These are phyloP conservation scores for Trachelipus rathkii DNA, from an alignment of 1,140 invertebrate species.

Conservation along the genomic window DNA sequence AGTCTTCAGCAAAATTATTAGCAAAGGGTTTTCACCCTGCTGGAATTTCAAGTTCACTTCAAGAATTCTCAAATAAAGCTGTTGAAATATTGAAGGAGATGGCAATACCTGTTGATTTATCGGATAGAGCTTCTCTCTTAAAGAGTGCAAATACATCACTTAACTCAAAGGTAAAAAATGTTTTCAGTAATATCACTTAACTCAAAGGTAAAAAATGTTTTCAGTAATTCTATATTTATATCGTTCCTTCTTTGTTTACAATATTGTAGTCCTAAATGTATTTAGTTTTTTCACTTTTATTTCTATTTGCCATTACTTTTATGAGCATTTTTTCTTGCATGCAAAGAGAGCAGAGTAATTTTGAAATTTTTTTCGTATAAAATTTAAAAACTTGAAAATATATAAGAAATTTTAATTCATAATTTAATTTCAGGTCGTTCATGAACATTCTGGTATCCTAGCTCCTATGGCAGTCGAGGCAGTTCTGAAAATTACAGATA, in stretches of 20 bases:
- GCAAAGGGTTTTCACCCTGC: slow-evolving; percentile 96
- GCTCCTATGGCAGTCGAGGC: slow-evolving; percentile 97
- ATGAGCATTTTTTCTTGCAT: too few species aligned
- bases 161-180: too few species aligned
- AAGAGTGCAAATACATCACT: slow-evolving; percentile 95
- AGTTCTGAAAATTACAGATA: slow-evolving; percentile 78
- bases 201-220: too few species aligned
- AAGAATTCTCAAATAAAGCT: slow-evolving; percentile 78
- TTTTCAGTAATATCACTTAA: too few species aligned
- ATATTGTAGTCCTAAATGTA: too few species aligned
- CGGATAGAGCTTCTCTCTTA: slow-evolving; percentile 79
- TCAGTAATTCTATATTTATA: slow-evolving; percentile 47
- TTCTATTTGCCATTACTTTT: too few species aligned
- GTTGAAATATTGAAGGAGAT: slow-evolving; percentile 81
- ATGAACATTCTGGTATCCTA: slow-evolving; percentile 89
- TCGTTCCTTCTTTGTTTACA: too few species aligned
- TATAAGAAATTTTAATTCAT: too few species aligned
- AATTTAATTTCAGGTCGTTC: slow-evolving; percentile 80
- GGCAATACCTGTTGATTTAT: slow-evolving; percentile 79
- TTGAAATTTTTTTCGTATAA: too few species aligned
- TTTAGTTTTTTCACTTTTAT: slow-evolving; percentile 26
- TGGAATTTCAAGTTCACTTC: slow-evolving; percentile 93
- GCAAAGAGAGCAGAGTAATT: too few species aligned
- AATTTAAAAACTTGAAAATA: too few species aligned
- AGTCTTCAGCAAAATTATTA: slow-evolving; percentile 88